Percentiles rank a stretch among this genome's conserved stretches.
Evolutionary conservation across 2,113 vertebrate genomes (phyloP).

Genomic region (Erythrocercus mccallii): DNA sequence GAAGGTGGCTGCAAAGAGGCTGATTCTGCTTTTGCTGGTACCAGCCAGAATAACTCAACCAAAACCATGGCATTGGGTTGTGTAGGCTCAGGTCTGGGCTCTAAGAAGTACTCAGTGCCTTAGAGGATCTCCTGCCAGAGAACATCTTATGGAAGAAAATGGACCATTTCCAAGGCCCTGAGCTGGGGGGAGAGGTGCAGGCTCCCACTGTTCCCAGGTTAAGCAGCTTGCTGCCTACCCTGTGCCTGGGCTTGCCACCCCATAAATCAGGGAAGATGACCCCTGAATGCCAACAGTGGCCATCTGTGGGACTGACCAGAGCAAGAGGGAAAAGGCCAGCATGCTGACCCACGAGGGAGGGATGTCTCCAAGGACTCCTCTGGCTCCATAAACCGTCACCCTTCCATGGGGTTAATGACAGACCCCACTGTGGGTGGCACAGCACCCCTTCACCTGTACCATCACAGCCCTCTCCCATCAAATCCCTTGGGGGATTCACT

Average conservation of each 20-base stretch:
- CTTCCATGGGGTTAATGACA: neutral
- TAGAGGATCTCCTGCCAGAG: neutral
- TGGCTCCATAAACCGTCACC: neutral
- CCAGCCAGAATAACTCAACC: neutral
- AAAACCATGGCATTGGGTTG: neutral
- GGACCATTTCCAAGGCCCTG: neutral
- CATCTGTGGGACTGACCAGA: neutral
- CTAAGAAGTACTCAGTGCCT: neutral
- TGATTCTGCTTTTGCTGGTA: neutral
- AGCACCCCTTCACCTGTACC: neutral
- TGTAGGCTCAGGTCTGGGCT: neutral
- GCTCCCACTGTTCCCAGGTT: neutral
- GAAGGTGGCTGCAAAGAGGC: neutral
- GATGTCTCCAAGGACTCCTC: fast-evolving
- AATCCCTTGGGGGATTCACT: neutral
- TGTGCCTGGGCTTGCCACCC: neutral
- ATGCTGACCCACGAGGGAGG: fast-evolving
- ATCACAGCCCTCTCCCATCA: neutral
- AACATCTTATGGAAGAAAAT: neutral
- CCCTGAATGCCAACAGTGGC: neutral
- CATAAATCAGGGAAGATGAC: fast-evolving
- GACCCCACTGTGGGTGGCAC: neutral
- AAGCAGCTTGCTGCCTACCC: neutral
- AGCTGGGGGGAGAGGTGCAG: neutral
- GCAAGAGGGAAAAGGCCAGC: neutral